phyloP scores from a whole-genome alignment of 2,888 invertebrate genomes.

The Microchrysa polita region DNA sequence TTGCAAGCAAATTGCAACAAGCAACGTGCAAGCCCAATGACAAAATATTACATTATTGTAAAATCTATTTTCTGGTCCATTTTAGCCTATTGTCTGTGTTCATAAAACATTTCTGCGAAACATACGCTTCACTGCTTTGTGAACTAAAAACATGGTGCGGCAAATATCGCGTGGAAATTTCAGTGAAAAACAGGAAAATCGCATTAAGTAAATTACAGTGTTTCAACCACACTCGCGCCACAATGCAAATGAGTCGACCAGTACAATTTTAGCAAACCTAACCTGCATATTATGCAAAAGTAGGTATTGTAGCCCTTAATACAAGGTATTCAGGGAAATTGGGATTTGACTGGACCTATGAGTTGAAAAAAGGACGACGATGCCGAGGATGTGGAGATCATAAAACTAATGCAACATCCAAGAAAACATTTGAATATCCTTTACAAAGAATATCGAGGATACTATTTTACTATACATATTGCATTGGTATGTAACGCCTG shows the following conservation, averaged over 20 bases:
- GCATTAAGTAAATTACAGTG: constrained; percentile 6
- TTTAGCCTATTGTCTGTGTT: background rate
- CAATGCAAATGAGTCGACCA: background rate
- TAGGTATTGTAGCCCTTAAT: too few species aligned
- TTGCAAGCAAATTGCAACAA: background rate
- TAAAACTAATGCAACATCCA: too few species aligned
- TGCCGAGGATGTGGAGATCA: too few species aligned
- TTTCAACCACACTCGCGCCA: background rate
- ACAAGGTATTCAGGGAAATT: too few species aligned
- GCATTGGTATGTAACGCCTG: too few species aligned
- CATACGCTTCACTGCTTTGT: background rate
- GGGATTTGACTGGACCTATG: too few species aligned
- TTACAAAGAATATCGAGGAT: too few species aligned
- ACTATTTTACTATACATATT: too few species aligned
- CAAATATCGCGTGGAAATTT: background rate
- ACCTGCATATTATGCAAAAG: too few species aligned
- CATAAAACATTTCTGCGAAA: background rate
- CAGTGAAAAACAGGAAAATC: background rate
- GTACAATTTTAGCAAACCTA: too few species aligned
- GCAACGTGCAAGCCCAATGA: background rate
- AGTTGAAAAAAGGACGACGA: too few species aligned
- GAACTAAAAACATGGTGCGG: background rate
- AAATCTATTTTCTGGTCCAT: background rate
- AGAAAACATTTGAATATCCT: too few species aligned
- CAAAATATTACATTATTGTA: background rate